Evolutionary conservation across 2,888 invertebrate genomes (phyloP), one percentile per base, ranked within the genome.

Genomic region (Dusona sp.): DNA sequence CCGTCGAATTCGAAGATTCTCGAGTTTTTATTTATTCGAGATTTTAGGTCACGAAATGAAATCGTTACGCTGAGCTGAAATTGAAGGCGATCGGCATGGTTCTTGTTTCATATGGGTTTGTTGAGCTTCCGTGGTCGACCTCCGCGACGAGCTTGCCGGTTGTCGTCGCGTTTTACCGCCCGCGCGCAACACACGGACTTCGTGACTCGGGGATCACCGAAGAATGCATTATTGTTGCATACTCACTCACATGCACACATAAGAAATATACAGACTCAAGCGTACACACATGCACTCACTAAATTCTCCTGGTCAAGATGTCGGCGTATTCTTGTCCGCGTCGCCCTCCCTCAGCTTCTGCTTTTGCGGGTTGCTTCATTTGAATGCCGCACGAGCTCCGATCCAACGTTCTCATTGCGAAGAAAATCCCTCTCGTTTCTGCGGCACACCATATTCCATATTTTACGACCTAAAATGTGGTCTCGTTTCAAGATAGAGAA

Each of bases 321-420:
- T 29, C 29, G 13, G 57, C 45, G 61, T 33, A 25, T 7, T 29
- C 65, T 22, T 54, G 42, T 65, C 33, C 22, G 13, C 74, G 11
- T 19, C 57, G 33, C 79, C 78, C 74, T 78, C 57, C 38, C 72
- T 65, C 83, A 83, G 84, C 83, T 85, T 86, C 77, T 77, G 83
- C 65, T 79, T 75, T 51, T 68, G 70, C 67, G 51, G 64, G 65
- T 61, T 25, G 45, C 75, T 84, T 90, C 91, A 90, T 91, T 90
- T 90, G 90, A 91, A 93, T 92, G 92, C 92, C 89, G 89, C 89
- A 88, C 91, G 89, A 88, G 91, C 91, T 90, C 90, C 85, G 90
- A 88, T 72, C 89, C 89, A 88, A 83, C 89, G 88, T 90, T 88
- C 90, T 90, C 90, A 90, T 91, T 57, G 11, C 92, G 91, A 90